Conservation (phyloP, 2,797 vertebrate genomes). For the Smutsia gigantea region DNA sequence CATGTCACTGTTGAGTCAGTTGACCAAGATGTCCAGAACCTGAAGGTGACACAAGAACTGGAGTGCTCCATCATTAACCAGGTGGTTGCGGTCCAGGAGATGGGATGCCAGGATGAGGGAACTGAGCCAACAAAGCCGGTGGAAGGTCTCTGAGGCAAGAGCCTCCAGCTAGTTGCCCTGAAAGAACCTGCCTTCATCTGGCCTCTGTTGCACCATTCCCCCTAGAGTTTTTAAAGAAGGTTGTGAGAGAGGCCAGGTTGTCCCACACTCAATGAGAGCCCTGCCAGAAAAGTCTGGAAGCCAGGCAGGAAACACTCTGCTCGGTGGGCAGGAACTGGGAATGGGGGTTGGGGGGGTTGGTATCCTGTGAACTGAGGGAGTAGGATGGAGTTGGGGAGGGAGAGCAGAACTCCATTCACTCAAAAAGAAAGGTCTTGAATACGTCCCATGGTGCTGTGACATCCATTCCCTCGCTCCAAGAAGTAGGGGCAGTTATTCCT, state of each 20-base stretch:
- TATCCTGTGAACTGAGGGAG: background rate
- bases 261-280: conserved; percentile 83
- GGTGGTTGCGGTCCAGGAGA: conserved; percentile 84
- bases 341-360: background rate
- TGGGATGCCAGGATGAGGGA: conserved; percentile 88
- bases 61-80: conserved; percentile 84
- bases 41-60: conserved; percentile 81
- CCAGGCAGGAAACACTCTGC: conserved; percentile 84
- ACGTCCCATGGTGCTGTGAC: background rate
- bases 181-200: conserved; percentile 87
- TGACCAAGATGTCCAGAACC: conserved; percentile 89
- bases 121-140: conserved; percentile 84
- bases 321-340: conserved; percentile 47
- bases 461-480: background rate
- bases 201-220: conserved; percentile 74
- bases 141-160: conserved; percentile 85
- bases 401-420: background rate
- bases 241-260: conserved; percentile 91
- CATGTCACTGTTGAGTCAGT: conserved; percentile 85
- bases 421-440: background rate
- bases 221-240: conserved; percentile 87
- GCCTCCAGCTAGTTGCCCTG: conserved; percentile 89
- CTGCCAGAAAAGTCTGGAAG: conserved; percentile 86
- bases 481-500: background rate
- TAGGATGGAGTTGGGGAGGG: background rate